These are phyloP conservation scores for Brachylomia viminalis DNA, from an alignment of 2,888 invertebrate genomes.

Conservation along the genomic window DNA sequence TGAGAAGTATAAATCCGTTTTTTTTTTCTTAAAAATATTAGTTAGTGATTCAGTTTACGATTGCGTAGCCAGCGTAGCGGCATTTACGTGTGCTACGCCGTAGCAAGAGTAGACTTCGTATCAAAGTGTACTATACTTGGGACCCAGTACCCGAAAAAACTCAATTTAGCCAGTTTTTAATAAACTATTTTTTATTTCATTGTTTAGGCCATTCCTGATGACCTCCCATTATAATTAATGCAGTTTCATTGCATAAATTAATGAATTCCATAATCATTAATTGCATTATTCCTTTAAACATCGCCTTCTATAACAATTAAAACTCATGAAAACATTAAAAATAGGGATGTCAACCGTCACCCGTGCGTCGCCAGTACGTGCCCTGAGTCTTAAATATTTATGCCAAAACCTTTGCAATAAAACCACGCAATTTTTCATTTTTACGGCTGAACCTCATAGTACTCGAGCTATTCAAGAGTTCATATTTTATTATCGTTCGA, in stretches of 20 bases:
- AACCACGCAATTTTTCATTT: slow-evolving; percentile 53
- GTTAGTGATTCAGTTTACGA: neutral
- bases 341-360: slow-evolving; percentile 40
- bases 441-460: slow-evolving; percentile 11
- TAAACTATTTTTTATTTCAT: neutral
- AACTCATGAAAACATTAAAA: neutral
- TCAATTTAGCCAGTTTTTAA: neutral
- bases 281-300: too few species aligned
- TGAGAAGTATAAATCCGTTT: too few species aligned
- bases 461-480: slow-evolving; percentile 8
- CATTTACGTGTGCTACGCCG: slow-evolving; percentile 9
- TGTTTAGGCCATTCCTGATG: too few species aligned
- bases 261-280: too few species aligned
- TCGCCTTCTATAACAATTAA: too few species aligned
- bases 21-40: too few species aligned
- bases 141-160: neutral
- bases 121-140: too few species aligned
- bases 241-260: too few species aligned
- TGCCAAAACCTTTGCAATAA: slow-evolving; percentile 33
- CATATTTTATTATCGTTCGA: slow-evolving; percentile 39
- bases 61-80: slow-evolving; percentile 6
- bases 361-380: slow-evolving; percentile 36
- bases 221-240: too few species aligned
- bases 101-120: neutral
- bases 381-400: slow-evolving; percentile 19